Conservation (phyloP, 2,888 invertebrate genomes). For the Amphipoea oculea region DNA sequence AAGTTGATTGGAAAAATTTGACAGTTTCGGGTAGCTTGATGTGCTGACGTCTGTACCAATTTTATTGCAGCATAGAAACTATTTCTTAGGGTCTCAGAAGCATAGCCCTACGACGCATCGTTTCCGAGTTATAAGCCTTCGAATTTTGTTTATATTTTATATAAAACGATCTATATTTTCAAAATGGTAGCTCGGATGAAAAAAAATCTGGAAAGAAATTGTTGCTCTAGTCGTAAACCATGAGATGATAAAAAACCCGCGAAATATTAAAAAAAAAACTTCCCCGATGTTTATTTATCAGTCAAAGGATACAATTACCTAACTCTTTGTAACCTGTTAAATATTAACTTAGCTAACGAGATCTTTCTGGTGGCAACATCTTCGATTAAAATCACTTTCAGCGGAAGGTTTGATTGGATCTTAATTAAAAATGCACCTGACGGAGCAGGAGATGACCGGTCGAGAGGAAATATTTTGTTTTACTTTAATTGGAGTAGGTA, state of each 20-base stretch:
- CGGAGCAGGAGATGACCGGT: background rate
- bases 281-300: background rate
- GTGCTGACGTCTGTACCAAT: too few species aligned
- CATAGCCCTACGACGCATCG: too few species aligned
- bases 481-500: constrained; percentile 1
- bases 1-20: too few species aligned
- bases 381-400: constrained; percentile 6
- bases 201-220: too few species aligned
- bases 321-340: background rate
- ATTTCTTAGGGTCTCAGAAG: too few species aligned
- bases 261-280: background rate
- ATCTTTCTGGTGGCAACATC: background rate
- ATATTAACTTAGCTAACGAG: background rate
- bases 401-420: background rate
- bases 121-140: too few species aligned
- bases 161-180: too few species aligned
- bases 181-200: too few species aligned
- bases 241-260: background rate
- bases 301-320: background rate
- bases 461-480: constrained; percentile 2
- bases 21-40: too few species aligned
- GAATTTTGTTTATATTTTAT: too few species aligned
- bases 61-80: too few species aligned
- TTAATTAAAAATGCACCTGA: constrained; percentile 30
- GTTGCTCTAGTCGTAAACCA: background rate